Evolutionary conservation across 2,888 invertebrate genomes (phyloP).

Genomic region (Epicampocera succincta): DNA sequence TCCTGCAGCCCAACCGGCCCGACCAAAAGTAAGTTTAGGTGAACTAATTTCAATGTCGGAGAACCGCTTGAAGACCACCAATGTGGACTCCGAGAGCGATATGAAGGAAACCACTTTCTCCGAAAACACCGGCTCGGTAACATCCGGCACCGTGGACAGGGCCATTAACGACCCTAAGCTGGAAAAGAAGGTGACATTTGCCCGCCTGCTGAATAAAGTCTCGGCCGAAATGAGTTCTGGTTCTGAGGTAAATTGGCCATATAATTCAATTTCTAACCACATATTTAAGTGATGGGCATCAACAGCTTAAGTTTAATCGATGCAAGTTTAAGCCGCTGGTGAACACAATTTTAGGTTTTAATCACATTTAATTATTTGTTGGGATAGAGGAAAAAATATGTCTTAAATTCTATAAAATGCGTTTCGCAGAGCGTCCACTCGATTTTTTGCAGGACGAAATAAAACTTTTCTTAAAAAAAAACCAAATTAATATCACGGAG

Average conservation of each 20-base stretch:
- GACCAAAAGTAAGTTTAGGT: conserved; percentile 84
- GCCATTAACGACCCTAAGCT: conserved; percentile 86
- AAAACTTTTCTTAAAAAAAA: no score
- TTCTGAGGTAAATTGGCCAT: conserved; percentile 84
- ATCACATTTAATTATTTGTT: no score
- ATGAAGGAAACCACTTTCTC: conserved; percentile 85
- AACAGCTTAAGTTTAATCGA: no score
- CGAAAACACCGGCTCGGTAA: conserved; percentile 82
- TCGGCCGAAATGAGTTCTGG: conserved; percentile 90
- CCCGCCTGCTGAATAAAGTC: conserved; percentile 87
- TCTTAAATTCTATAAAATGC: no score
- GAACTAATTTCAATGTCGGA: conserved; percentile 89
- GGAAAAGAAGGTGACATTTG: conserved; percentile 91
- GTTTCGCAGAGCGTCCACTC: no score
- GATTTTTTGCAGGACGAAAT: no score
- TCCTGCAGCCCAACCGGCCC: conserved; percentile 85
- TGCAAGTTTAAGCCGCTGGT: no score
- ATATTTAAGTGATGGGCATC: no score
- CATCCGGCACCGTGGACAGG: conserved; percentile 82
- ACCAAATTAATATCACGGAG: no score
- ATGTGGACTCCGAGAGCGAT: conserved; percentile 82
- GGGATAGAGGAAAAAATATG: no score
- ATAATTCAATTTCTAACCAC: background rate
- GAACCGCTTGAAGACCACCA: conserved; percentile 83
- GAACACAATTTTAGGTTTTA: no score